A percentile compares a stretch with the other conserved stretches of the same genome.
Conservation (phyloP, 1,140 invertebrate species). For the Anagrus nilaparvatae region DNA sequence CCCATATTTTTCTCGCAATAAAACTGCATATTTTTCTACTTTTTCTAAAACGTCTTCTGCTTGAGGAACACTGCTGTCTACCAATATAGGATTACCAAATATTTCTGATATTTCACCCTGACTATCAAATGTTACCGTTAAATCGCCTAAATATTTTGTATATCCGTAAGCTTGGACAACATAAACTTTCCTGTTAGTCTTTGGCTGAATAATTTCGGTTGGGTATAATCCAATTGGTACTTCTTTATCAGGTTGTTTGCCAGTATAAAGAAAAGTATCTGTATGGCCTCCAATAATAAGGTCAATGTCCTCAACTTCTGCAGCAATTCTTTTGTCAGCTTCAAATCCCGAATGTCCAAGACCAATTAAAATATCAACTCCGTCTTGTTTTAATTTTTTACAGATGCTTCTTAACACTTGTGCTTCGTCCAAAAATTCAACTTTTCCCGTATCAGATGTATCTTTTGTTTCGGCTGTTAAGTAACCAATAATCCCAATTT, state of each 20-base stretch:
- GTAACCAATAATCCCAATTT: slow-evolving; percentile 82
- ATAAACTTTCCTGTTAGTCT: slow-evolving; percentile 62
- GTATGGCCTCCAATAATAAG: slow-evolving; percentile 80
- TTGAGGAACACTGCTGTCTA: slow-evolving; percentile 52
- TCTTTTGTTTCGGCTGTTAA: slow-evolving; percentile 71
- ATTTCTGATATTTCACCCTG: slow-evolving; percentile 59
- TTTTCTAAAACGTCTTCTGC: slow-evolving; percentile 55
- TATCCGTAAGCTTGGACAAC: slow-evolving; percentile 87
- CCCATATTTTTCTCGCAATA: too few species aligned
- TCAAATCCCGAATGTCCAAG: slow-evolving; percentile 79
- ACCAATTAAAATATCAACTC: slow-evolving; percentile 79
- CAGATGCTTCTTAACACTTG: slow-evolving; percentile 58
- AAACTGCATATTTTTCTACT: slow-evolving; percentile 34
- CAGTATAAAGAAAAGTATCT: slow-evolving; percentile 79
- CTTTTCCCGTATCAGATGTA: slow-evolving; percentile 49
- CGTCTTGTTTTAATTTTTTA: slow-evolving; percentile 48
- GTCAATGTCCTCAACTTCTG: slow-evolving; percentile 69
- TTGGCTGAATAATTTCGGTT: slow-evolving; percentile 55
- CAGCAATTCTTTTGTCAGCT: slow-evolving; percentile 68
- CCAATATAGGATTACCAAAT: slow-evolving; percentile 70
- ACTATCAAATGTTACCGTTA: slow-evolving; percentile 62
- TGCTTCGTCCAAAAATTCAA: slow-evolving; percentile 68
- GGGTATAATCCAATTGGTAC: slow-evolving; percentile 65
- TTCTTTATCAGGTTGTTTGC: slow-evolving; percentile 54
- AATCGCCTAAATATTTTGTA: slow-evolving; percentile 81